A percentile compares a stretch with the other conserved stretches of the same genome.
phyloP scores from a whole-genome alignment of 35 echinoderm and acorn worm species.

The Amphiura filiformis region DNA sequence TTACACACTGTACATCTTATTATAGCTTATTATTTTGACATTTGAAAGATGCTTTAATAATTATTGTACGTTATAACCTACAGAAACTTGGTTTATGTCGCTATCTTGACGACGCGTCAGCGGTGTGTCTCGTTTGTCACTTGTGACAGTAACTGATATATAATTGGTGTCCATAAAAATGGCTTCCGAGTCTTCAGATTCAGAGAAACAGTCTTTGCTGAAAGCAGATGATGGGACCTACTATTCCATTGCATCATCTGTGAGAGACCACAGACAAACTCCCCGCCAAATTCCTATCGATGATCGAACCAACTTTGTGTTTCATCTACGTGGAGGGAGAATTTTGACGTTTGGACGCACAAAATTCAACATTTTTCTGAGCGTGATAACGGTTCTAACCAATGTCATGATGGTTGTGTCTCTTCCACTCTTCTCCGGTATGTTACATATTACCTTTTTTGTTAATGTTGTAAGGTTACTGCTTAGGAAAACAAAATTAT shows the following conservation, averaged over 20 bases:
- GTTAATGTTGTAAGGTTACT: too few species aligned
- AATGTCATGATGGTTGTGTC: conserved; percentile 67
- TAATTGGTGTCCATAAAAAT: background rate
- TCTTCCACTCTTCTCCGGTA: conserved; percentile 49
- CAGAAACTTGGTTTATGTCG: too few species aligned
- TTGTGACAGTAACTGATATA: background rate
- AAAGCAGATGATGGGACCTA: background rate
- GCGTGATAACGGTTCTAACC: conserved; percentile 61
- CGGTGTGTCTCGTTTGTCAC: background rate
- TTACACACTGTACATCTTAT: too few species aligned
- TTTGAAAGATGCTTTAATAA: too few species aligned
- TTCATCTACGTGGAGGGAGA: background rate
- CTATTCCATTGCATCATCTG: background rate
- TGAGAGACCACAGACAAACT: too few species aligned
- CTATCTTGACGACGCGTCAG: too few species aligned
- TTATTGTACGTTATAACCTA: too few species aligned
- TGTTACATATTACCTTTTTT: background rate
- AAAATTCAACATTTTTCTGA: conserved; percentile 70
- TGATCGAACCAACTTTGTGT: background rate
- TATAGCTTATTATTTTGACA: too few species aligned
- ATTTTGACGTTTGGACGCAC: background rate
- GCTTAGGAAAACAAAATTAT: too few species aligned
- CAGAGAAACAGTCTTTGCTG: background rate
- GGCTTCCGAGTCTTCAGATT: background rate
- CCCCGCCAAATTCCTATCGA: background rate